Evolutionary conservation across 30 jellyfish, hydroid and myxozoan genomes (phyloP).

Genomic region (Aurelia coerulea): DNA sequence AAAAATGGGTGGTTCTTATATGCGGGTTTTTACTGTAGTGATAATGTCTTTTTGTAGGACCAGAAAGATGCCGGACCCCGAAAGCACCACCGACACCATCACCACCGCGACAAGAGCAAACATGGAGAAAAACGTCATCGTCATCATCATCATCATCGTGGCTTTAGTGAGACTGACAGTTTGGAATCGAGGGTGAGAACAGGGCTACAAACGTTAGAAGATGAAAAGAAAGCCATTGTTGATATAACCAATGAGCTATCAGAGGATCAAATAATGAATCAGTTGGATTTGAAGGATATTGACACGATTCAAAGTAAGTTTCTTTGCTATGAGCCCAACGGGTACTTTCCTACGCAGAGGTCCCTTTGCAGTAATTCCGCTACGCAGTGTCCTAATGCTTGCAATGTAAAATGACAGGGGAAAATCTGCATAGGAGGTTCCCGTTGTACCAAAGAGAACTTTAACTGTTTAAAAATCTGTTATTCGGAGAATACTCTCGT

Average conservation of each 20-base stretch:
- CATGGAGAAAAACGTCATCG: conserved; percentile 41
- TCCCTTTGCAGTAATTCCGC: too few relatives aligned
- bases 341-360: too few relatives aligned
- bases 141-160: conserved; percentile 85
- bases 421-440: too few relatives aligned
- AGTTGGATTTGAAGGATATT: conserved; percentile 58
- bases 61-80: conserved; percentile 58
- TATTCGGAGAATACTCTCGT: too few relatives aligned
- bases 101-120: conserved; percentile 33
- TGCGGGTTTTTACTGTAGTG: too few relatives aligned
- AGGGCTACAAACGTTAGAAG: conserved; percentile 96
- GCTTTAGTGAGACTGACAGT: conserved; percentile 67
- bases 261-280: conserved; percentile 28
- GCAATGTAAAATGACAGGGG: too few relatives aligned
- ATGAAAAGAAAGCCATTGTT: conserved; percentile 88
- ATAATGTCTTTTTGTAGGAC: too few relatives aligned
- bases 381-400: too few relatives aligned
- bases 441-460: too few relatives aligned
- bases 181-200: conserved; percentile 93
- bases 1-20: too few relatives aligned
- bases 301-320: conserved; percentile 89
- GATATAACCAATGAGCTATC: conserved; percentile 70
- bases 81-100: conserved; percentile 63
- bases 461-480: too few relatives aligned
- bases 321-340: neutral